These are phyloP conservation scores for Synaphobranchus kaupii DNA, from an alignment of 2,797 vertebrate genomes.

Conservation along the genomic window DNA sequence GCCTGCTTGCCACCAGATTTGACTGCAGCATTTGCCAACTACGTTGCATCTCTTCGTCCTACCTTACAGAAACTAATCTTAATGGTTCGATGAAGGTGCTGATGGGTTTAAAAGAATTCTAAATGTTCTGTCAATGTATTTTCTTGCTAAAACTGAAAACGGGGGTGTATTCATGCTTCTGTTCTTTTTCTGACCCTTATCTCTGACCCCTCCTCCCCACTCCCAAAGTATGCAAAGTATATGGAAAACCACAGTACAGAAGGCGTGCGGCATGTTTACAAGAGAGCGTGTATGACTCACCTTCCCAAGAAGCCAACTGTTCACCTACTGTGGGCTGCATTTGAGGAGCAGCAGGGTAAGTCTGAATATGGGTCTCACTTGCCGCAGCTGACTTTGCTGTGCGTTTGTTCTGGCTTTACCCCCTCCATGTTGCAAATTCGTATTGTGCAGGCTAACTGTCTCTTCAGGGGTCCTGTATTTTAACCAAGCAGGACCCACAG, in stretches of 20 bases:
- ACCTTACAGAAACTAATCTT: conserved; percentile 99
- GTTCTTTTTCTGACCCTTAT: conserved; percentile 42
- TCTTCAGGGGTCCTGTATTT: neutral
- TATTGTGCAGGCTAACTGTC: neutral
- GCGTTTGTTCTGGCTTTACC: neutral
- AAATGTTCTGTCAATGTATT: conserved; percentile 92
- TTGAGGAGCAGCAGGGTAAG: conserved; percentile 97
- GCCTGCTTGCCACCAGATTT: conserved; percentile 99
- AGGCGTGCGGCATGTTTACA: conserved; percentile 93
- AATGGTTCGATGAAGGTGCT: conserved; percentile 99
- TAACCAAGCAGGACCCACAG: neutral
- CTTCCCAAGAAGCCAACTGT: conserved; percentile 91
- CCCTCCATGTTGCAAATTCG: too few relatives aligned
- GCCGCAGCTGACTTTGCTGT: neutral
- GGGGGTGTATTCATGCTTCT: conserved; percentile 60
- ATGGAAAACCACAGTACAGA: conserved; percentile 97
- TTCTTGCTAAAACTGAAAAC: conserved; percentile 67
- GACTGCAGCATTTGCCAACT: conserved; percentile 99
- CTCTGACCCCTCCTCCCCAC: conserved; percentile 45
- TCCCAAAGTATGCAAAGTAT: conserved; percentile 97
- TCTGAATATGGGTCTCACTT: neutral
- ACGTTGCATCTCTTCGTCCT: conserved; percentile 99
- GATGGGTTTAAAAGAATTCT: conserved; percentile 99
- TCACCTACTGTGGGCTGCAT: conserved; percentile 96
- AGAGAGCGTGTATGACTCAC: conserved; percentile 92